Evolutionary conservation across 2,888 invertebrate genomes (phyloP).

Genomic region (Choreutis nemorana): DNA sequence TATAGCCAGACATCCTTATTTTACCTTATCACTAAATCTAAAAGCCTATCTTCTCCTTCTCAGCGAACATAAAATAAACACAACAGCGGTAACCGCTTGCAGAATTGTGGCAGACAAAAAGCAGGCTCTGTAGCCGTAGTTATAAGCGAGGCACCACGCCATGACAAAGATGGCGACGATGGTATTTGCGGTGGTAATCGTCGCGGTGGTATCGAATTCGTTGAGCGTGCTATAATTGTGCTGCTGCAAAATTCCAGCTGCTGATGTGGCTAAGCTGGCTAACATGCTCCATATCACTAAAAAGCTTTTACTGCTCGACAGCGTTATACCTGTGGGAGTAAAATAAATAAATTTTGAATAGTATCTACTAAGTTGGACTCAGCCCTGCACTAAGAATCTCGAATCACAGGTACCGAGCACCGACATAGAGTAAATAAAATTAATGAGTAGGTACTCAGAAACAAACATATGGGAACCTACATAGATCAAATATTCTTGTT

Average conservation of each 20-base stretch:
- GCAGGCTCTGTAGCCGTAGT: constrained; percentile 43
- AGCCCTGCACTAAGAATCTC: too few species aligned
- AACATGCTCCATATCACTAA: constrained; percentile 52
- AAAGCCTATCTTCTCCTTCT: constrained; percentile 31
- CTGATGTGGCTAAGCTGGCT: constrained; percentile 44
- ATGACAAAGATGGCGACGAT: constrained; percentile 40
- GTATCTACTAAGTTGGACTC: too few species aligned
- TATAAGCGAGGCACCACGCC: constrained; percentile 37
- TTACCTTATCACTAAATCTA: constrained; percentile 14
- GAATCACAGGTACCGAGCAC: too few species aligned
- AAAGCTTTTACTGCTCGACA: constrained; percentile 36
- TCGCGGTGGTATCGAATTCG: constrained; percentile 54
- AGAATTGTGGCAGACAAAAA: constrained; percentile 44
- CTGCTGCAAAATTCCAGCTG: constrained; percentile 42
- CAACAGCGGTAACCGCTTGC: constrained; percentile 35
- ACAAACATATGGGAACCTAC: too few species aligned
- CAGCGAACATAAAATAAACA: constrained; percentile 44
- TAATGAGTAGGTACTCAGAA: too few species aligned
- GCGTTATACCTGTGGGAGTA: constrained; percentile 36
- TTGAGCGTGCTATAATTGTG: constrained; percentile 47
- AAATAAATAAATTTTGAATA: constrained; percentile 2
- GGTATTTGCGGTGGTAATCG: constrained; percentile 44
- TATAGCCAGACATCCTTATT: constrained; percentile 12
- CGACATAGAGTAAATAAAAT: too few species aligned
- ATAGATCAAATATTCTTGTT: too few species aligned